A percentile compares a stretch with the other conserved stretches of the same genome.
Conservation (phyloP, 2,113 vertebrate species). For the Melanerpes aurifrons region DNA sequence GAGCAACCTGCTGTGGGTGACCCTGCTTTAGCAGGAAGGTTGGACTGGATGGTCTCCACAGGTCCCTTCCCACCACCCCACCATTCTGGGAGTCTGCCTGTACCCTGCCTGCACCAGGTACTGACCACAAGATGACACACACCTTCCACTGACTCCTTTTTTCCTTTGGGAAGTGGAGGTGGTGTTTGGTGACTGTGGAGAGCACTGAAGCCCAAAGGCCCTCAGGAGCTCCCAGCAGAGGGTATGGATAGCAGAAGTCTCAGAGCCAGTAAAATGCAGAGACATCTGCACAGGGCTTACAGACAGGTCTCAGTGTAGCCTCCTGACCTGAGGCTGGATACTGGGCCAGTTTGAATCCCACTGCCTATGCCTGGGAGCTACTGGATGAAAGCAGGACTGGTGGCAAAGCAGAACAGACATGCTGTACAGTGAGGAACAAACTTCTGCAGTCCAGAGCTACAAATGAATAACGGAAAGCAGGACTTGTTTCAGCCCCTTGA, state of each 20-base stretch:
- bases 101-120: not conserved
- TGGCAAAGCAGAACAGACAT: not conserved
- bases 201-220: rapidly evolving
- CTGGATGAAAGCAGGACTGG: rapidly evolving
- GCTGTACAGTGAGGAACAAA: not conserved
- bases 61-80: not conserved
- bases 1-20: not conserved
- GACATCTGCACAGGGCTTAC: not conserved
- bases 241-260: not conserved
- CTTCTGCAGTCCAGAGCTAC: not conserved
- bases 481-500: not conserved
- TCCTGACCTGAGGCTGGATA: not conserved
- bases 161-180: not conserved
- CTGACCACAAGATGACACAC: not conserved
- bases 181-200: not conserved
- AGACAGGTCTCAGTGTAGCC: rapidly evolving
- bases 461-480: not conserved
- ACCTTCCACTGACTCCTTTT: not conserved
- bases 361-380: not conserved
- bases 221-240: not conserved
- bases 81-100: not conserved
- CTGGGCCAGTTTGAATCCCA: not conserved
- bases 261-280: not conserved
- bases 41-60: not conserved
- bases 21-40: not conserved